Base-by-base conservation (phyloP, 2,888 invertebrate genomes). In the Exephanes ischioxanthus region DNA sequence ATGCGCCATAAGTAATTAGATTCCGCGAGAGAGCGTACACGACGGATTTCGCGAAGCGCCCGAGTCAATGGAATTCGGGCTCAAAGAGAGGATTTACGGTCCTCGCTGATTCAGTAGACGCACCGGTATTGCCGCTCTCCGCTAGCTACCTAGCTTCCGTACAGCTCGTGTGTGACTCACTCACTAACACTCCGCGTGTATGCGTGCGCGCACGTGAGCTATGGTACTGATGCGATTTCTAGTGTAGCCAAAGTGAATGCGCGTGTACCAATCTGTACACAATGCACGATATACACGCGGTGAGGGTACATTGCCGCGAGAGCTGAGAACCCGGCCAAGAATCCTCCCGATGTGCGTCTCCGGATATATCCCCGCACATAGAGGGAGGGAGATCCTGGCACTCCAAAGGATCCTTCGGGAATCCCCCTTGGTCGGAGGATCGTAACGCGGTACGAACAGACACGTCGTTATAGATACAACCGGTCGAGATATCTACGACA, bases 81-180 rank as follows among this genome's bases (percentile, higher is more conserved):
- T 80, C 83, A 80, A 80, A 78, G 79, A 75, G 83, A 75, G 70
- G 51, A 66, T 80, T 80, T 33, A 76, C 61, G 70, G 67, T 79
- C 83, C 33, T 37, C 67, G 51, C 22, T 77, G 76, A 77, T 77
- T 53, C 37, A 53, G 76, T 55, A 51, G 66, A 53, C 30, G 37
- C 37, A 71, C 19, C 53, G 19, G 61, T 33, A 61, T 61, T 61
- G 61, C 33, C 22, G 22, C 55, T 55, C 55, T 55, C 22, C 55
- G 55, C 55, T 22, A 55, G 19, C 53, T 61, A 30, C 22, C 58
- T n/a, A 26, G 22, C 58, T 61, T 26, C 26, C 16, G 3, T 14
- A 14, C 45, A 3, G 45, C 14, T 14, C 3, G 16, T 61, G 14
- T 33, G 7, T 16, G 16, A 16, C 61, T 30, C 26, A 5, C 61